Percentiles rank a stretch among this genome's conserved stretches.
Conservation (phyloP, 2,113 vertebrate genomes). For the Ictidomys tridecemlineatus region DNA sequence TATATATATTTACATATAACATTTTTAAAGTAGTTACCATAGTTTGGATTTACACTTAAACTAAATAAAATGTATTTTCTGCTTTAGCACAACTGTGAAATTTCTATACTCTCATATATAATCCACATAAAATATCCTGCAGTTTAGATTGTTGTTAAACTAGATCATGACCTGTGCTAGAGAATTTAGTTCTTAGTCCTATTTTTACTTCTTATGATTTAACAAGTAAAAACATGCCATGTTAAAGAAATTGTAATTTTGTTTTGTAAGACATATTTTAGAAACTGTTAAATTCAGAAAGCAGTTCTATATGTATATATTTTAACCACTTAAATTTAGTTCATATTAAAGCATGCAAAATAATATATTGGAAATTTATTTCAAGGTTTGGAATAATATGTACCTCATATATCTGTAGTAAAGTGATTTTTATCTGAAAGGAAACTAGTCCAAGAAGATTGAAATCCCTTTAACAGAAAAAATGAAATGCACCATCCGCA, state of each 20-base stretch:
- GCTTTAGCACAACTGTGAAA: not conserved
- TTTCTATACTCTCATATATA: not conserved
- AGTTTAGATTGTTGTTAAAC: constrained; percentile 35
- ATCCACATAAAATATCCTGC: constrained; percentile 47
- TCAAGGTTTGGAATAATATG: not conserved
- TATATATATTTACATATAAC: not conserved
- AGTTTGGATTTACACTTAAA: constrained; percentile 50
- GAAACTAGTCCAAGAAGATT: constrained; percentile 25
- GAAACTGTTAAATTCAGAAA: constrained; percentile 31
- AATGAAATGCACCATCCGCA: constrained; percentile 58
- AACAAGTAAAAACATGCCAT: not conserved
- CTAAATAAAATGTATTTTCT: constrained; percentile 54
- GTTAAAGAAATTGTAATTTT: constrained; percentile 36
- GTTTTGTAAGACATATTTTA: constrained; percentile 47
- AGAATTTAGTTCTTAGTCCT: constrained; percentile 53
- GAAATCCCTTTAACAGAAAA: constrained; percentile 56
- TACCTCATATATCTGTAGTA: constrained; percentile 24
- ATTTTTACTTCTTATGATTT: constrained; percentile 36
- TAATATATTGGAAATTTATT: constrained; percentile 40
- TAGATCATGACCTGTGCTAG: not conserved
- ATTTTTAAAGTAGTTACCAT: constrained; percentile 45
- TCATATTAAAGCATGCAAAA: not conserved
- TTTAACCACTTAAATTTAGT: constrained; percentile 2
- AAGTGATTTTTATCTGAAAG: constrained; percentile 66
- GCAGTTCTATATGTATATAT: not conserved